These are phyloP conservation scores for Astyanax mexicanus DNA, from an alignment of 2,797 vertebrate genomes.

Conservation along the genomic window DNA sequence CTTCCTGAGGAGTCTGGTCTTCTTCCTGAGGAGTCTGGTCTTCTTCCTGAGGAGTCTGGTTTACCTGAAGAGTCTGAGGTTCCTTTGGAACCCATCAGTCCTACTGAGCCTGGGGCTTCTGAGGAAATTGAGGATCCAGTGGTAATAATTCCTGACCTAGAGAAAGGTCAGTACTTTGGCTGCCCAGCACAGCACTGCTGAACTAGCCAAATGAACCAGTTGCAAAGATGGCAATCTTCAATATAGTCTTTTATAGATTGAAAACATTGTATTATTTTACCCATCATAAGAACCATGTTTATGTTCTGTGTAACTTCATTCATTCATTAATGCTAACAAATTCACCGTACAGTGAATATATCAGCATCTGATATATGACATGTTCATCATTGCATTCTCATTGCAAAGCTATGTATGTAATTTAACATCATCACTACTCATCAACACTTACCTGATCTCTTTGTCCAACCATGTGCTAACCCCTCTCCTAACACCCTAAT, in stretches of 20 bases:
- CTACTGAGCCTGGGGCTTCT: conserved; percentile 27
- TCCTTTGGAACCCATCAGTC: conserved; percentile 38
- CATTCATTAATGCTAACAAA: conserved; percentile 36
- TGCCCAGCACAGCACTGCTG: neutral
- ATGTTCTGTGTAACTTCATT: conserved; percentile 18
- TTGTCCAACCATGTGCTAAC: conserved; percentile 72
- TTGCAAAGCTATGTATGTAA: conserved; percentile 22
- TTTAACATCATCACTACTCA: conserved; percentile 59
- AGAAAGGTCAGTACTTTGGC: conserved; percentile 78
- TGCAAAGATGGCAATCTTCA: no score
- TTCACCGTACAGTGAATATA: conserved; percentile 12
- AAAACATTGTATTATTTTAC: neutral
- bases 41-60: conserved; percentile 69
- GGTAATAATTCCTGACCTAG: conserved; percentile 62
- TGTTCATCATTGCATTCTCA: conserved; percentile 22
- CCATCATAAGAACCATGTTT: neutral
- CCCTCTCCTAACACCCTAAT: conserved; percentile 78
- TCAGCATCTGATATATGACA: conserved; percentile 21
- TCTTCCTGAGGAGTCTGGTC: conserved; percentile 70
- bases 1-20: conserved; percentile 54
- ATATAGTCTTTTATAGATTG: no score
- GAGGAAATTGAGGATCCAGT: conserved; percentile 38
- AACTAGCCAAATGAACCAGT: no score
- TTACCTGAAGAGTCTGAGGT: conserved; percentile 58
- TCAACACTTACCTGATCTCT: conserved; percentile 57